phyloP scores from a whole-genome alignment of 2,888 invertebrate species.

The Pollenia labialis region DNA sequence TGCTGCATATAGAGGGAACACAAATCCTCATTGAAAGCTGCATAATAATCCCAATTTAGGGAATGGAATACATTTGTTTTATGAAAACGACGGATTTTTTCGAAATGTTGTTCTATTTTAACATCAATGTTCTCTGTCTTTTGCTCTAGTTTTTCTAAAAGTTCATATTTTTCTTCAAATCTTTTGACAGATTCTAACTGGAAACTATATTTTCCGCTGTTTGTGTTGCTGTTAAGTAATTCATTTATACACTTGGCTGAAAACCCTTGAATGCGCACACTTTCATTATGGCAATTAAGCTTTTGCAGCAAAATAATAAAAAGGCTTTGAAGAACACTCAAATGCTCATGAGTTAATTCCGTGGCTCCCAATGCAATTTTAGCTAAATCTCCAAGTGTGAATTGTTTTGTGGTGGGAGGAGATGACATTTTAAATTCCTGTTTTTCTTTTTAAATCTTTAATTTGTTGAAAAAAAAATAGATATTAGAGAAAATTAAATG shows the following conservation, averaged over 20 bases:
- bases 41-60: conserved; percentile 73
- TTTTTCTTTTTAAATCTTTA: too few species aligned
- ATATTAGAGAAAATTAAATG: neutral
- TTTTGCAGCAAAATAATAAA: conserved; percentile 79
- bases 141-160: conserved; percentile 74
- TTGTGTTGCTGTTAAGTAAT: conserved; percentile 70
- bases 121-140: conserved; percentile 69
- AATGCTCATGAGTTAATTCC: conserved; percentile 76
- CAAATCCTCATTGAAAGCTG: conserved; percentile 77
- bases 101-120: conserved; percentile 77
- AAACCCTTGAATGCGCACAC: conserved; percentile 78
- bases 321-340: conserved; percentile 79
- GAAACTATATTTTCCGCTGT: conserved; percentile 68
- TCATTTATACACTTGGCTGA: conserved; percentile 76
- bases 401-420: conserved; percentile 49
- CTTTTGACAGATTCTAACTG: neutral
- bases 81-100: conserved; percentile 75
- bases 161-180: conserved; percentile 67
- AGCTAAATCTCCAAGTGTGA: conserved; percentile 79
- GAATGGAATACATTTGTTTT: conserved; percentile 67
- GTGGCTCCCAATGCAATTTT: conserved; percentile 80
- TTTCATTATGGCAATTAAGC: conserved; percentile 78
- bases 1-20: conserved; percentile 78
- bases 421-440: neutral
- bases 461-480: neutral